Evolutionary conservation across 2,113 vertebrate genomes (phyloP), one percentile per base, ranked within the genome.

Genomic region (Dromaius novaehollandiae): DNA sequence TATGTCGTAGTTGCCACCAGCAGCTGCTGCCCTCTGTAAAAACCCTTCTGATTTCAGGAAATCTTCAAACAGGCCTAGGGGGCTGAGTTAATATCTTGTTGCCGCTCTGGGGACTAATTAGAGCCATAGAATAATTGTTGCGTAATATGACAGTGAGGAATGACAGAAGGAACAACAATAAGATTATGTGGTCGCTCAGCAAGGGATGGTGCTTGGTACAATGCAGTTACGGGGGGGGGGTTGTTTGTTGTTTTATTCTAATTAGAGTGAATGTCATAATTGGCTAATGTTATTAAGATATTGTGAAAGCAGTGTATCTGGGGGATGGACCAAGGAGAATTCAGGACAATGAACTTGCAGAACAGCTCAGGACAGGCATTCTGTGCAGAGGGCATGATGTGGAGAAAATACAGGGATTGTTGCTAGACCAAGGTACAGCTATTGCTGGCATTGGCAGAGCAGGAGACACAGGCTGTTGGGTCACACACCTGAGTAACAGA

Each of bases 161-260:
- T 91, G 84, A 91, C 66, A 84, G 82, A 7, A 92, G 75, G 70
- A 95, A 71, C 74, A 92, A 66, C 78, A 95, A 55, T 80, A 51
- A 91, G 82, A 86, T 94, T 92, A 94, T 89, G 75, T 93, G 92
- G 89, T 92, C 84, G 86, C 78, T 91, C 87, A 85, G 34, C 84
- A 91, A 91, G 44, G 66, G 63, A 65, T 10, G 17, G 36, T 83
- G 55, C 85, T 88, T 88, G 24, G 21, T 77, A 34, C 77, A 93
- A 82, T 13, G 63, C 30, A 82, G 76, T 83, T 90, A 79, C 90
- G 73, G 86, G 66, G 30, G 11, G 38, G 38, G 38, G 21, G 58
- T 77, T 77, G 74, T 95, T 96, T 96, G 77, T 90, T 96, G 11
- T 82, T 92, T 93, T 95, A 96, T 95, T 95, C 85, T 95, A 83